phyloP scores from a whole-genome alignment of 2,888 invertebrate species.

The Dorcus parallelipipedus region DNA sequence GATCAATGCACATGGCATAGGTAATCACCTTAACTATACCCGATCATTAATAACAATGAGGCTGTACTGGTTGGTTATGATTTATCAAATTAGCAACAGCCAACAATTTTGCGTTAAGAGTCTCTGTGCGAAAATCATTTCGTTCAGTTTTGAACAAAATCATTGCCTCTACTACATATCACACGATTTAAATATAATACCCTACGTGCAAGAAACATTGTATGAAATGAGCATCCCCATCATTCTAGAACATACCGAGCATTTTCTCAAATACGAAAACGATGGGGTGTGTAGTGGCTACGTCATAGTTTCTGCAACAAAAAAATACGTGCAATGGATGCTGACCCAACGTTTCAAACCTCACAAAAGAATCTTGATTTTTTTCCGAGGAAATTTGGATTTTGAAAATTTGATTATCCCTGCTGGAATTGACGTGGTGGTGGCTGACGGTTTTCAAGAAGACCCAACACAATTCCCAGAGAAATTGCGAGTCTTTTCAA shows the following conservation, averaged over 20 bases:
- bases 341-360: background rate
- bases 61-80: too few relatives aligned
- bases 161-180: background rate
- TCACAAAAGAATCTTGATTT: background rate
- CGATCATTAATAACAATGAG: too few relatives aligned
- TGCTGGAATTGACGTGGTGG: slow-evolving; percentile 7
- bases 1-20: too few relatives aligned
- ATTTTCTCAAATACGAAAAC: background rate
- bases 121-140: background rate
- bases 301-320: background rate
- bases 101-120: background rate
- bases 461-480: background rate
- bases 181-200: background rate
- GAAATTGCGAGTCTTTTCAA: background rate
- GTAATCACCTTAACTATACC: too few relatives aligned
- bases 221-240: background rate
- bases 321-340: background rate
- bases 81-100: too few relatives aligned
- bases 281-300: background rate
- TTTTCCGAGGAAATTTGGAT: background rate
- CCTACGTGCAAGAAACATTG: background rate
- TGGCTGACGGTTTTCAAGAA: background rate
- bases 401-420: background rate
- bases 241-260: background rate
- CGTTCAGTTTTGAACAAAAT: background rate